Conservation (phyloP, 2,113 vertebrate species). For the Scomber colias region DNA sequence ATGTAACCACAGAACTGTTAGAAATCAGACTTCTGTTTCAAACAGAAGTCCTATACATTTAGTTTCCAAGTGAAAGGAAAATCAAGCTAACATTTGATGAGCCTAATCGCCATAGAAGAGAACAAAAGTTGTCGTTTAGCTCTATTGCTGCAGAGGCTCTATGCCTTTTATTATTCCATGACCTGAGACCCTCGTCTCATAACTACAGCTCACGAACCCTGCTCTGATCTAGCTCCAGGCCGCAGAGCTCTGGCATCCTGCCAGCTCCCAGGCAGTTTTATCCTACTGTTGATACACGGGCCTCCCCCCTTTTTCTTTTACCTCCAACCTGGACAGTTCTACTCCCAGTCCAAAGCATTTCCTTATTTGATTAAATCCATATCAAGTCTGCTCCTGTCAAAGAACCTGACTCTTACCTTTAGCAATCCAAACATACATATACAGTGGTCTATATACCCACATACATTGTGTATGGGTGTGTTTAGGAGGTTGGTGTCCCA, state of each 20-base stretch:
- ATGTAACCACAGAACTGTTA: not conserved
- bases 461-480: constrained; percentile 1
- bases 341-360: constrained; percentile 18
- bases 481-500: constrained; percentile 2
- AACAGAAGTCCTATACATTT: not conserved
- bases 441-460: no score
- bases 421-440: not conserved
- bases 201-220: constrained; percentile 62
- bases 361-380: constrained; percentile 43
- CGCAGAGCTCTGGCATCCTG: constrained; percentile 60
- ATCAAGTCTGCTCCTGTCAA: constrained; percentile 39
- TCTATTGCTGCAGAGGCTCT: constrained; percentile 49
- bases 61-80: not conserved
- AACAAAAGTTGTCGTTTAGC: constrained; percentile 37
- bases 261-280: constrained; percentile 65
- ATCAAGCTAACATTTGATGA: constrained; percentile 8
- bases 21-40: not conserved
- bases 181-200: constrained; percentile 71
- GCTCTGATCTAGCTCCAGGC: constrained; percentile 79
- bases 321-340: constrained; percentile 43
- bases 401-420: not conserved
- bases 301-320: not conserved
- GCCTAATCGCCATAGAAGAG: not conserved
- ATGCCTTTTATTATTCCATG: constrained; percentile 65
- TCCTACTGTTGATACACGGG: constrained; percentile 48